These are phyloP conservation scores for Todiramphus chloris DNA, from an alignment of 2,113 vertebrate species.

Conservation along the genomic window DNA sequence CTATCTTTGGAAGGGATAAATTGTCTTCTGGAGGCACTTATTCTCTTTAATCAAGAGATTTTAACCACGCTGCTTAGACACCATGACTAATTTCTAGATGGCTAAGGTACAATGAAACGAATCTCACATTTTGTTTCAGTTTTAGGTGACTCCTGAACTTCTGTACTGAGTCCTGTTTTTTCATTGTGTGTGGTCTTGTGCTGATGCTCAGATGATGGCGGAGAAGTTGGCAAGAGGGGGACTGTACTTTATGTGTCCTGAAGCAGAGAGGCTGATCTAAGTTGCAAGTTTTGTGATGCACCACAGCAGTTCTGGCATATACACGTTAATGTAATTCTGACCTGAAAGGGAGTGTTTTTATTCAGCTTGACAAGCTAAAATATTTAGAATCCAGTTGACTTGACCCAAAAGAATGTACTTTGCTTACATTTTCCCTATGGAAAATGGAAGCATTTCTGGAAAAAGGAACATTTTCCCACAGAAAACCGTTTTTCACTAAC, in stretches of 20 bases:
- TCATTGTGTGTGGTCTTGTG: background rate
- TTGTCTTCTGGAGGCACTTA: background rate
- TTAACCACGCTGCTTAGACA: background rate
- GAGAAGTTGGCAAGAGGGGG: background rate
- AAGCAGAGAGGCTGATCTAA: background rate
- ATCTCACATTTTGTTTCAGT: background rate
- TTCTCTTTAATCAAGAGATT: background rate
- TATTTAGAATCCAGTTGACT: slow-evolving; percentile 26
- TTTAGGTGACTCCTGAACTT: background rate
- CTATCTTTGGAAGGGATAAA: background rate
- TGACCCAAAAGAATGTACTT: slow-evolving; percentile 31
- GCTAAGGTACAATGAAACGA: background rate
- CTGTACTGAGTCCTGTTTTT: background rate
- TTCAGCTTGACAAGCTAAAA: slow-evolving; percentile 16
- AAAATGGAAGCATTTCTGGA: slow-evolving; percentile 30
- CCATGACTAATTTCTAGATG: background rate
- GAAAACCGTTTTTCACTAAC: background rate
- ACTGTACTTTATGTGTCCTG: background rate
- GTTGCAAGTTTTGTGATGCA: background rate
- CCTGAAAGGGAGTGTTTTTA: slow-evolving; percentile 1
- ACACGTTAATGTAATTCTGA: background rate
- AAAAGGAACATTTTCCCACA: slow-evolving; percentile 53
- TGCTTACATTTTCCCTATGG: slow-evolving; percentile 54
- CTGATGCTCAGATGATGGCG: background rate
- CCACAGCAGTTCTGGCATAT: background rate